Conservation (phyloP, 2,113 vertebrate species). For the Phrynosoma platyrhinos region DNA sequence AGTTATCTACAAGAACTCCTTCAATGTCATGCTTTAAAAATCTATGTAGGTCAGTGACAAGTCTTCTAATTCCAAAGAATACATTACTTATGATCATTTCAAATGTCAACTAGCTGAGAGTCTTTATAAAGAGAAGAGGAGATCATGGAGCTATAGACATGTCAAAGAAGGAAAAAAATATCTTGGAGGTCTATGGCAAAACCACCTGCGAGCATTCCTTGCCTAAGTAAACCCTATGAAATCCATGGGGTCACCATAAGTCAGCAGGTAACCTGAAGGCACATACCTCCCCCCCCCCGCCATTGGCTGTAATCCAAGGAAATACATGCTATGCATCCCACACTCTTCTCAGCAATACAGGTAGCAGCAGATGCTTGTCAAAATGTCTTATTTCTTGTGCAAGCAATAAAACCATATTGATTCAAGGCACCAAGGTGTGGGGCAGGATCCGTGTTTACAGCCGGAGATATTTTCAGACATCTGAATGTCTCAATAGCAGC, state of each 20-base stretch:
- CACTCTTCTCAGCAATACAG: not conserved
- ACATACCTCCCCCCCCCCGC: too few species aligned
- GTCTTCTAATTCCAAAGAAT: not conserved
- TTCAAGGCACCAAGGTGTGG: not conserved
- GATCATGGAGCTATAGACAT: not conserved
- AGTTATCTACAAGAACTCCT: accelerated
- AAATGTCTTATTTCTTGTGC: not conserved
- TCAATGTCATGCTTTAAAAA: not conserved
- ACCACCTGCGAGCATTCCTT: too few species aligned
- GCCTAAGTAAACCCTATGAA: too few species aligned
- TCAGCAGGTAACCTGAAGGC: too few species aligned
- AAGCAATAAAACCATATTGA: not conserved
- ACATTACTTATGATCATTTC: not conserved
- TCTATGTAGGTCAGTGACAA: accelerated
- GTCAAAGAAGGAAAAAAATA: accelerated
- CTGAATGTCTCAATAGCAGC: not conserved
- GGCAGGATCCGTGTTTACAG: not conserved
- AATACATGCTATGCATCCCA: accelerated
- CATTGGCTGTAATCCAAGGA: accelerated
- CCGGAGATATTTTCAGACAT: conserved; percentile 42
- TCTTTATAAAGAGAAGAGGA: not conserved
- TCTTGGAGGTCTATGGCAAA: not conserved
- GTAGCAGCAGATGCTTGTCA: not conserved
- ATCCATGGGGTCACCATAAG: too few species aligned
- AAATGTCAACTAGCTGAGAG: not conserved